Conservation (phyloP, 2,113 vertebrate genomes). For the Bubo bubo region DNA sequence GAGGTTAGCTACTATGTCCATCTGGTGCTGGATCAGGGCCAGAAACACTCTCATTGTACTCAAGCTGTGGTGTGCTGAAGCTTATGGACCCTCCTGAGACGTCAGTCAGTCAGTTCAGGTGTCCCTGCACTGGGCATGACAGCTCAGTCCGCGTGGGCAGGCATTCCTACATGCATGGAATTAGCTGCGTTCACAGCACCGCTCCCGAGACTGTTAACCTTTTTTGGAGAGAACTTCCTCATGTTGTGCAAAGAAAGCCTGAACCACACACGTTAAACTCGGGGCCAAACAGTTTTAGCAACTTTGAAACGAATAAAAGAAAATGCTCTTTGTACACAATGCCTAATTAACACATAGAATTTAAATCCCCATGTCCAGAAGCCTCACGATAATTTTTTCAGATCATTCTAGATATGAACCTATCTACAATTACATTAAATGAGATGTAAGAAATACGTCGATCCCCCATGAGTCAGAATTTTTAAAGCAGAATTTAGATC, state of each 20-base stretch:
- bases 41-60: neutral
- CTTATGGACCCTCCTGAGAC: neutral
- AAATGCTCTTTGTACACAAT: neutral
- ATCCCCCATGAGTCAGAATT: neutral
- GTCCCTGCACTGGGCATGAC: rapidly evolving
- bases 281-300: neutral
- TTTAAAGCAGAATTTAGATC: neutral
- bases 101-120: neutral
- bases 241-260: neutral
- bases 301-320: neutral
- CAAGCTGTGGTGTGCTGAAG: neutral
- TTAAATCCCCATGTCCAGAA: neutral
- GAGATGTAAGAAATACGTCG: neutral
- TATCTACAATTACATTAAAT: neutral
- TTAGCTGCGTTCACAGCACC: neutral
- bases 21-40: neutral
- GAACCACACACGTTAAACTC: neutral
- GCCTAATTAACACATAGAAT: neutral
- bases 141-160: rapidly evolving
- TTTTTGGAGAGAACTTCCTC: neutral
- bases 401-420: neutral
- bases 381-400: neutral
- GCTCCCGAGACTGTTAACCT: rapidly evolving
- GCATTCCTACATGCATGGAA: neutral
- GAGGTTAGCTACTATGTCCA: neutral